Percentiles rank a stretch among this genome's conserved stretches.
Evolutionary conservation across 2,888 invertebrate genomes (phyloP).

Genomic region (Synanthedon vespiformis): DNA sequence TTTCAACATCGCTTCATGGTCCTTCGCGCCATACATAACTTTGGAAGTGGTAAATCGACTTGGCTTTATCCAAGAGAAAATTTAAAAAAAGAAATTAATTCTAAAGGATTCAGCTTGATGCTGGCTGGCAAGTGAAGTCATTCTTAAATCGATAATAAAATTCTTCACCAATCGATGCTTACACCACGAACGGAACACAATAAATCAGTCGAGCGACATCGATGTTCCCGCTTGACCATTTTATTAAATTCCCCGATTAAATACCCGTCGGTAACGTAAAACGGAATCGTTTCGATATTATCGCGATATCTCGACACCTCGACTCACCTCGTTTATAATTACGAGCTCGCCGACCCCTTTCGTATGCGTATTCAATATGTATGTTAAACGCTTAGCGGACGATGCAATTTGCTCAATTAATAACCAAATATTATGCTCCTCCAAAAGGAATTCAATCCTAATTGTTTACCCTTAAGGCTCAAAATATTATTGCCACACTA

Average conservation of each 20-base stretch:
- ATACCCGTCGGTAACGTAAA: slow-evolving; percentile 41
- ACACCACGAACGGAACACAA: slow-evolving; percentile 9
- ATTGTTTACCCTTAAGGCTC: too few relatives aligned
- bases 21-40: too few relatives aligned
- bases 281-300: slow-evolving; percentile 49
- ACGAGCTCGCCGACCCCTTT: slow-evolving; percentile 24
- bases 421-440: too few relatives aligned
- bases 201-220: slow-evolving; percentile 34
- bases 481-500: too few relatives aligned
- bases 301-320: slow-evolving; percentile 56
- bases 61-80: too few relatives aligned
- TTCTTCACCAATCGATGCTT: background rate
- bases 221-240: slow-evolving; percentile 30
- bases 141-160: background rate
- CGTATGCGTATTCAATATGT: slow-evolving; percentile 3
- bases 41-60: too few relatives aligned
- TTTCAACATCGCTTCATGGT: too few relatives aligned
- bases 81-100: too few relatives aligned
- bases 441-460: too few relatives aligned
- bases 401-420: background rate
- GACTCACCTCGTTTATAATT: slow-evolving; percentile 40
- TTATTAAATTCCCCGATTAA: slow-evolving; percentile 51
- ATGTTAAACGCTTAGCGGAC: background rate
- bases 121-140: background rate
- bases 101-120: too few relatives aligned